phyloP scores from a whole-genome alignment of 2,888 invertebrate species.

The Acronicta leporina region DNA sequence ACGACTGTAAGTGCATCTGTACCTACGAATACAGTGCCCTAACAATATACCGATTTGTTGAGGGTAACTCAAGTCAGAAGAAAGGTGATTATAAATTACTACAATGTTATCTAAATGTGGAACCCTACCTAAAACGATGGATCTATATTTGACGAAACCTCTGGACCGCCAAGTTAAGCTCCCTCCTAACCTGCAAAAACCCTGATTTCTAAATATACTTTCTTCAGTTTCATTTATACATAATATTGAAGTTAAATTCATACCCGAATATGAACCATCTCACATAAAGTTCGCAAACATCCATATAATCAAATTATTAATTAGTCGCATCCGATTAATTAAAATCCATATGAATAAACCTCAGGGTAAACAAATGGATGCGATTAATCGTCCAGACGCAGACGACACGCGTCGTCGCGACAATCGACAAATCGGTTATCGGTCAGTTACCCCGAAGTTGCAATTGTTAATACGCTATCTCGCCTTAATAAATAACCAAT shows the following conservation, averaged over 20 bases:
- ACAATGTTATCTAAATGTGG: too few species aligned
- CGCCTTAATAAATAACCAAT: constrained; percentile 39
- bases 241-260: too few species aligned
- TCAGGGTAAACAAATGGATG: constrained; percentile 17
- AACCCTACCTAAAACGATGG: too few species aligned
- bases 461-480: constrained; percentile 51
- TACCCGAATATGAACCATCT: neutral
- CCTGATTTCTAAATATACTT: too few species aligned
- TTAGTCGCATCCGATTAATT: constrained; percentile 18
- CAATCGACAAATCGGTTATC: constrained; percentile 48
- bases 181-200: too few species aligned
- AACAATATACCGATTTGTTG: neutral
- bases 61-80: neutral
- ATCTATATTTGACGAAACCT: too few species aligned
- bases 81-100: neutral
- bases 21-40: neutral
- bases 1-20: constrained; percentile 3
- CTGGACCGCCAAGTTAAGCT: too few species aligned
- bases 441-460: constrained; percentile 42
- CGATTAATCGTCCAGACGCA: constrained; percentile 31
- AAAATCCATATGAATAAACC: constrained; percentile 15
- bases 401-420: constrained; percentile 9
- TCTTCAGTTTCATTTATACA: too few species aligned
- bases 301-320: constrained; percentile 10
- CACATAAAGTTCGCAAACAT: constrained; percentile 2